A percentile compares a stretch with the other conserved stretches of the same genome.
These are phyloP conservation scores for Mustela nigripes DNA, from an alignment of 2,113 vertebrate species.

Conservation along the genomic window DNA sequence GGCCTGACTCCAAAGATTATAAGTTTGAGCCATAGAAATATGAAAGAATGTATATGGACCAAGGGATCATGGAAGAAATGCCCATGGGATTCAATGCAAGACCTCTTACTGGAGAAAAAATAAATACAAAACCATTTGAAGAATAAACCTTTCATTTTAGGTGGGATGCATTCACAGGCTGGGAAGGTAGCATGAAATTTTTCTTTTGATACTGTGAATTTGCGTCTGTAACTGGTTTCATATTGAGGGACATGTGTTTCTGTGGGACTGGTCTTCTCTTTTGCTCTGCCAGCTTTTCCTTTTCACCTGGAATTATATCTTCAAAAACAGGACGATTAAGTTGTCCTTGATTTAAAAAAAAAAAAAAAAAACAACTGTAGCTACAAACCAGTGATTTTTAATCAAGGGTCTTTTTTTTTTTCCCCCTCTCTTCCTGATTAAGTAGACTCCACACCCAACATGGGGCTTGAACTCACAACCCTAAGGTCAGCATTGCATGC, in stretches of 20 bases:
- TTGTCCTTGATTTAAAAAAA: not conserved
- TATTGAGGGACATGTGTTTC: not conserved
- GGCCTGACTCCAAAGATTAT: not conserved
- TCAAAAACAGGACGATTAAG: not conserved
- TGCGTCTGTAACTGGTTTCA: not conserved
- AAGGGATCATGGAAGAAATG: not conserved
- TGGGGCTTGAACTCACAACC: not conserved
- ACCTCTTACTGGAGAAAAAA: not conserved
- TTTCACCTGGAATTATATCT: not conserved
- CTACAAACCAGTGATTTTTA: not conserved
- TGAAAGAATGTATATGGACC: not conserved
- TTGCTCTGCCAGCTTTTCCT: not conserved
- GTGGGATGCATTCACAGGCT: not conserved
- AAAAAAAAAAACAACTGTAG: not conserved
- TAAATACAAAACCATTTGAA: not conserved
- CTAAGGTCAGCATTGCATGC: not conserved
- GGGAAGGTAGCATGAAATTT: slow-evolving; percentile 15
- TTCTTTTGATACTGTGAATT: not conserved
- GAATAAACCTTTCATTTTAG: not conserved
- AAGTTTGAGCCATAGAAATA: not conserved
- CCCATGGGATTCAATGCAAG: not conserved
- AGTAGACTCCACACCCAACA: not conserved
- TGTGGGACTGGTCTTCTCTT: not conserved
- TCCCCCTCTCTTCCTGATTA: not conserved
- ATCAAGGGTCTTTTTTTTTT: not conserved